Percentiles rank a stretch among this genome's conserved stretches.
These are phyloP conservation scores for Dolichotis patagonum DNA, from an alignment of 2,113 vertebrate species.

Conservation along the genomic window DNA sequence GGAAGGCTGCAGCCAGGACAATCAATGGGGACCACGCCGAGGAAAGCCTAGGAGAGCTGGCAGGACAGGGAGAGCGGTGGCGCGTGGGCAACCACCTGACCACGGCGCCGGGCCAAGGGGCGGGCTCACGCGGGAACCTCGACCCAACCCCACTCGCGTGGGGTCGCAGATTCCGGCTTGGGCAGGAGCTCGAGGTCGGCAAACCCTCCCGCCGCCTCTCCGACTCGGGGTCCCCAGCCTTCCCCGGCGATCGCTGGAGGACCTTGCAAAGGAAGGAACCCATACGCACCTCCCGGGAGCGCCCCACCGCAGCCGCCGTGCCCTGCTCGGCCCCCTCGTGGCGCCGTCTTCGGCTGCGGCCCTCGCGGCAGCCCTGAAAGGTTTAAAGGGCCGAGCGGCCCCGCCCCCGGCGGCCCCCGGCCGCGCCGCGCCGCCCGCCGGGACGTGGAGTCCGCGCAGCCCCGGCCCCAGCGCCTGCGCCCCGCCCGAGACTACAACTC, in stretches of 20 bases:
- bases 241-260: background rate
- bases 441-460: constrained; percentile 71
- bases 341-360: constrained; percentile 61
- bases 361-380: constrained; percentile 64
- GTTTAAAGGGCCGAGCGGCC: constrained; percentile 80
- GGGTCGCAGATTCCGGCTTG: background rate
- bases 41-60: background rate
- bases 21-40: background rate
- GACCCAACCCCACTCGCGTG: background rate
- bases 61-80: background rate
- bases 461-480: background rate
- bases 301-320: background rate
- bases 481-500: constrained; percentile 72
- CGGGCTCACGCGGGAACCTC: constrained; percentile 33
- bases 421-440: constrained; percentile 72
- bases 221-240: background rate
- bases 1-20: background rate
- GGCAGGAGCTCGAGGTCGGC: background rate
- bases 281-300: constrained; percentile 73
- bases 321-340: constrained; percentile 52
- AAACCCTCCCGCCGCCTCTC: background rate
- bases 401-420: constrained; percentile 68
- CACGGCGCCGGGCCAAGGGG: constrained; percentile 10
- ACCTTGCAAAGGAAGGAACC: background rate
- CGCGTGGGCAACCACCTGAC: constrained; percentile 46